Conservation (phyloP, 1,140 invertebrate genomes). For the Nautilus pompilius region DNA sequence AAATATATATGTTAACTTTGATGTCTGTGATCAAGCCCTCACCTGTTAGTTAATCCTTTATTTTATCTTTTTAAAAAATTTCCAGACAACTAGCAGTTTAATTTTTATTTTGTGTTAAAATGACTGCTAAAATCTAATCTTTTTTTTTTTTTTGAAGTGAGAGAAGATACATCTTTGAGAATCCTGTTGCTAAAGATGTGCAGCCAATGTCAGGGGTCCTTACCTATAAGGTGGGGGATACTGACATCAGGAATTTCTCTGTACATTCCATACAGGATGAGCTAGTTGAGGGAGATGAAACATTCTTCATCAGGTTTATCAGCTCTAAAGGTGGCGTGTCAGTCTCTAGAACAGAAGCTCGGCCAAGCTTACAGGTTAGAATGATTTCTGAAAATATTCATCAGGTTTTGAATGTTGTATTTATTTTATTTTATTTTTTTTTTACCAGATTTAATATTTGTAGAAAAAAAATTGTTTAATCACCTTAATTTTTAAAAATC, state of each 20-base stretch:
- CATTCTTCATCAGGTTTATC: conserved; percentile 43
- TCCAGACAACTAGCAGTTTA: too few relatives aligned
- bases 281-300: conserved; percentile 44
- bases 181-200: conserved; percentile 34
- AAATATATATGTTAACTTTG: too few relatives aligned
- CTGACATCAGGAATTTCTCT: conserved; percentile 17
- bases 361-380: conserved; percentile 44
- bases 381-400: not conserved
- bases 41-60: too few relatives aligned
- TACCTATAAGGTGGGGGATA: conserved; percentile 20
- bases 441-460: too few relatives aligned
- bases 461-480: too few relatives aligned
- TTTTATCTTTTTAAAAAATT: too few relatives aligned
- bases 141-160: conserved; percentile 30
- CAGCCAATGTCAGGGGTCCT: conserved; percentile 43
- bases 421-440: too few relatives aligned
- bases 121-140: too few relatives aligned
- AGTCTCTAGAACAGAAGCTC: conserved; percentile 26
- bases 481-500: too few relatives aligned
- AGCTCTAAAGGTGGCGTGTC: conserved; percentile 37
- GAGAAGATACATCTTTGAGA: conserved; percentile 30
- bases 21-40: too few relatives aligned
- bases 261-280: conserved; percentile 38
- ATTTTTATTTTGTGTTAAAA: too few relatives aligned
- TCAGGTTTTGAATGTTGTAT: not conserved